These are phyloP conservation scores for Eleginops maclovinus DNA, from an alignment of 2,113 vertebrate species.

Conservation along the genomic window DNA sequence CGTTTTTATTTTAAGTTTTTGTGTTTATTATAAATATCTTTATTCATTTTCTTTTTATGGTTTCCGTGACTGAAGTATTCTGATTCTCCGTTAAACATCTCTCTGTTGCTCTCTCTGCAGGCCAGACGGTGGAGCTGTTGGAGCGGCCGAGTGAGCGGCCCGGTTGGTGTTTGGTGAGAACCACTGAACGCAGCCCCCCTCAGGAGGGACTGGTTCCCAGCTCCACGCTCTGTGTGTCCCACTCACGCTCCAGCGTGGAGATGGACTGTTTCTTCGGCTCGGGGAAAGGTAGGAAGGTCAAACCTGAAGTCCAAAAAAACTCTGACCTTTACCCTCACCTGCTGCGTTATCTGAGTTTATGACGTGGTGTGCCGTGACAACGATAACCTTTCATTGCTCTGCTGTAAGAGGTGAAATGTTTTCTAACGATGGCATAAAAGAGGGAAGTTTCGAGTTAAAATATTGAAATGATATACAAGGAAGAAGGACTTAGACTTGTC, in stretches of 20 bases:
- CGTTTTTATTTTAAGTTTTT: too few species aligned
- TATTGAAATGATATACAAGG: not conserved
- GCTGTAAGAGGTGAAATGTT: not conserved
- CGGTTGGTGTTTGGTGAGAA: constrained; percentile 95
- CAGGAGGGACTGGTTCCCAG: constrained; percentile 97
- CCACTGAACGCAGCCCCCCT: constrained; percentile 90
- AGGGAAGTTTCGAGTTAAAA: not conserved
- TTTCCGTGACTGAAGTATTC: too few species aligned
- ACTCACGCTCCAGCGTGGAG: constrained; percentile 97
- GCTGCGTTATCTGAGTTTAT: not conserved
- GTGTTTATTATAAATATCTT: too few species aligned
- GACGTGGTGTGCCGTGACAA: not conserved
- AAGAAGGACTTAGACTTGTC: not conserved
- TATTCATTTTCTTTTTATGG: too few species aligned
- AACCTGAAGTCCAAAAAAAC: not conserved
- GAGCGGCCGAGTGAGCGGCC: constrained; percentile 93
- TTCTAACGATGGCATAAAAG: not conserved
- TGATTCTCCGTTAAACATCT: not conserved
- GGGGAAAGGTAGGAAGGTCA: constrained; percentile 91
- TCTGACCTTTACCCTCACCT: too few species aligned
- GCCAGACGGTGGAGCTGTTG: constrained; percentile 96
- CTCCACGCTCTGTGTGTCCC: constrained; percentile 92
- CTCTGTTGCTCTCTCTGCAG: constrained; percentile 34
- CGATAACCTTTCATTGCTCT: too few species aligned
- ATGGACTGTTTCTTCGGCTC: constrained; percentile 98